Conservation (phyloP, 2,888 invertebrate genomes). For the Lepidocyrtinus sp. region DNA sequence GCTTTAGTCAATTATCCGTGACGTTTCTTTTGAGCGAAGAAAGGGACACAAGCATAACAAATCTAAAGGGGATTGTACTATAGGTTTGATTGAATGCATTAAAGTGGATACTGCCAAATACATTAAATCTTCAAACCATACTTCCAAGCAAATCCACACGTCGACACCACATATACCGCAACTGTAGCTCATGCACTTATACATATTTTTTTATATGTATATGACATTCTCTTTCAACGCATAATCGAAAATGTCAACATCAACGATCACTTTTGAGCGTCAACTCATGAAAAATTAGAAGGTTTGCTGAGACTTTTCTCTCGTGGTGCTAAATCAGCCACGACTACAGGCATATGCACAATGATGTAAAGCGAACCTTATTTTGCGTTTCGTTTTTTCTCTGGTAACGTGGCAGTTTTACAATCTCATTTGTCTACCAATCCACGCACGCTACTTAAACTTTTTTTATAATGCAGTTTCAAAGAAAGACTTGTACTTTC, state of each 20-base stretch:
- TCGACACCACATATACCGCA: neutral
- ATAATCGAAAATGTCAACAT: slow-evolving; percentile 62
- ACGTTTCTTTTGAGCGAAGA: slow-evolving; percentile 33
- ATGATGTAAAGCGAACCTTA: neutral
- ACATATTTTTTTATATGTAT: slow-evolving; percentile 12
- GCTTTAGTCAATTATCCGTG: slow-evolving; percentile 58
- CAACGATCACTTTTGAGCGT: slow-evolving; percentile 62
- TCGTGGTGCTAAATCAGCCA: neutral
- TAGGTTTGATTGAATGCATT: neutral
- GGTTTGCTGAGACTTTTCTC: slow-evolving; percentile 29
- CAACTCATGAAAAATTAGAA: slow-evolving; percentile 63
- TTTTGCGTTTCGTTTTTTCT: neutral
- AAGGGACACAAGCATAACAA: neutral
- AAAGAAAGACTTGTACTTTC: neutral
- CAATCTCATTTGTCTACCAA: neutral
- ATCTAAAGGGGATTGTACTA: neutral
- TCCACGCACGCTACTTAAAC: too few relatives aligned
- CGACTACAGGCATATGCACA: neutral
- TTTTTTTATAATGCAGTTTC: neutral
- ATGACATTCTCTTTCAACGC: slow-evolving; percentile 53
- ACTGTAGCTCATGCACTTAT: neutral
- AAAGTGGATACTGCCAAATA: neutral
- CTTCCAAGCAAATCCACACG: neutral
- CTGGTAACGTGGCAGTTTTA: neutral
- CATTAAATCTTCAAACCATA: slow-evolving; percentile 15